A percentile compares a stretch with the other conserved stretches of the same genome.
Evolutionary conservation across 2,888 invertebrate genomes (phyloP).

Genomic region (Hololepta plana): DNA sequence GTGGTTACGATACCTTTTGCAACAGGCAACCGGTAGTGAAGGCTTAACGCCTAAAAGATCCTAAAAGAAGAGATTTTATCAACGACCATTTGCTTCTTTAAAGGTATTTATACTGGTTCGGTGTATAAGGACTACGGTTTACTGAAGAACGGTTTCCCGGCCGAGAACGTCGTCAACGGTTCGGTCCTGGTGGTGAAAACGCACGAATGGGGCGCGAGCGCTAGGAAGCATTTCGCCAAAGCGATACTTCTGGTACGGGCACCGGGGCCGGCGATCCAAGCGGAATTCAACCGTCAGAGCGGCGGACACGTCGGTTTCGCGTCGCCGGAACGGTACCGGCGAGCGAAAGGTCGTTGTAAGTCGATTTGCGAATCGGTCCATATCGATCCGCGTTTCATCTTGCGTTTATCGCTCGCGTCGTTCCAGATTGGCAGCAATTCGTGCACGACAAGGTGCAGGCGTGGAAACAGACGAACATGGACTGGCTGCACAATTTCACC

Average conservation of each 20-base stretch:
- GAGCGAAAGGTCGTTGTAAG: conserved; percentile 43
- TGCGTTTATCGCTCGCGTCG: neutral
- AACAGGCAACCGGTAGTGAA: conserved; percentile 51
- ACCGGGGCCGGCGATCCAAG: conserved; percentile 54
- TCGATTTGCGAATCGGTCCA: neutral
- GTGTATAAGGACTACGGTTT: conserved; percentile 68
- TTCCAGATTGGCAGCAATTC: conserved; percentile 51
- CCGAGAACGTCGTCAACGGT: conserved; percentile 55
- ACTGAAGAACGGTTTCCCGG: conserved; percentile 61
- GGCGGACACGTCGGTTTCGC: conserved; percentile 69
- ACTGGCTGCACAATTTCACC: conserved; percentile 51
- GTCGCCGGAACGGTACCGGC: conserved; percentile 42
- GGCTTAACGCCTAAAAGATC: conserved; percentile 1
- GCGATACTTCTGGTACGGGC: conserved; percentile 53
- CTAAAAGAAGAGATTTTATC: neutral
- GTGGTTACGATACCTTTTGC: conserved; percentile 61
- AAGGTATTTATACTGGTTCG: conserved; percentile 59
- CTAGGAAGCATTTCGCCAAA: conserved; percentile 39
- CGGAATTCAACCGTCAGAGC: conserved; percentile 64
- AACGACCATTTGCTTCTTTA: conserved; percentile 10
- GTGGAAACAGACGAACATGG: conserved; percentile 51
- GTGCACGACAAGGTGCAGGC: conserved; percentile 43
- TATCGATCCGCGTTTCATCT: neutral
- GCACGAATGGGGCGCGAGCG: conserved; percentile 49
- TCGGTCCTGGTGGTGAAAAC: conserved; percentile 65